Conservation (phyloP, 2,113 vertebrate genomes). For the Ahaetulla prasina region DNA sequence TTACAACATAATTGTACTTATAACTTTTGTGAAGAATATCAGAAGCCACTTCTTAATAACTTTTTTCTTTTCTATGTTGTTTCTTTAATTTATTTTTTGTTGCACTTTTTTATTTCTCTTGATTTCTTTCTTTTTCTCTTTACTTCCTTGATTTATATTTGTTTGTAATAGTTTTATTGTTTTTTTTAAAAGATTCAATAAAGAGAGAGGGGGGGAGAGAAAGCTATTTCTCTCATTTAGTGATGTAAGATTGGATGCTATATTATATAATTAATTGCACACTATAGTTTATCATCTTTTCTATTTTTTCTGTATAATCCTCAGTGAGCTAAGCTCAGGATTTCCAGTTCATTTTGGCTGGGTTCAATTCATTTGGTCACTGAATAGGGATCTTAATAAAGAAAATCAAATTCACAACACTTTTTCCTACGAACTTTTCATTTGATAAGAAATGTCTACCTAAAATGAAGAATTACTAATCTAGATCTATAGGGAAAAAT, state of each 20-base stretch:
- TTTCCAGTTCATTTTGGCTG: neutral
- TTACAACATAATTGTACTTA: neutral
- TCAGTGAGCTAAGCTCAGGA: neutral
- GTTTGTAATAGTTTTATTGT: neutral
- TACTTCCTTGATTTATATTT: neutral
- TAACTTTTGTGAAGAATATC: neutral
- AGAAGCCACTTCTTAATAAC: neutral
- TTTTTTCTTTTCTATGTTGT: neutral
- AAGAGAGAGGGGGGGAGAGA: neutral
- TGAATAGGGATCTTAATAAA: neutral
- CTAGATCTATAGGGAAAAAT: neutral
- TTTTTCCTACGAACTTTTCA: neutral
- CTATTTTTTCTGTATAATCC: neutral
- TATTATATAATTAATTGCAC: neutral
- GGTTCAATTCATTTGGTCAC: neutral
- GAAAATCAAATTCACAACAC: neutral
- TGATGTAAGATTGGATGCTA: neutral
- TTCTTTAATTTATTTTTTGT: neutral
- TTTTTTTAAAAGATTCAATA: neutral
- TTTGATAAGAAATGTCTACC: neutral
- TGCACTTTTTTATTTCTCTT: neutral
- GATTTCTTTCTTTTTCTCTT: neutral
- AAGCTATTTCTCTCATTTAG: neutral
- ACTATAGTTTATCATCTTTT: neutral
- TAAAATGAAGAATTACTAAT: neutral